phyloP scores from a whole-genome alignment of 2,797 vertebrate species.

The Epinephelus awoara region DNA sequence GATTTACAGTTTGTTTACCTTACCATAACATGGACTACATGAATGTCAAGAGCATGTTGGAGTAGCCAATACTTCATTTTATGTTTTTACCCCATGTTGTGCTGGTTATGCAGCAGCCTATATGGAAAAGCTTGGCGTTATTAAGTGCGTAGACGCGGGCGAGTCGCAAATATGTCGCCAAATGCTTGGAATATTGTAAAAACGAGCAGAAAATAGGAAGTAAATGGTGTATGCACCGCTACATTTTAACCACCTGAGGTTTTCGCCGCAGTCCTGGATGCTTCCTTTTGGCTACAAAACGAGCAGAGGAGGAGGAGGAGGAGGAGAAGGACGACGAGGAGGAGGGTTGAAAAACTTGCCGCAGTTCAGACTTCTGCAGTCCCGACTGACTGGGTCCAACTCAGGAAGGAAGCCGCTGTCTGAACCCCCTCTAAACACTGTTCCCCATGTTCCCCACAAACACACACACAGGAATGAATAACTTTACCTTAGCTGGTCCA shows the following conservation, averaged over 20 bases:
- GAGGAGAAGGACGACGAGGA: slow-evolving; percentile 43
- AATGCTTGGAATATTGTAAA: not conserved
- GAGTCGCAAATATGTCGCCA: not conserved
- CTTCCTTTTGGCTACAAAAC: slow-evolving; percentile 69
- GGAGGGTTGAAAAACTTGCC: slow-evolving; percentile 82
- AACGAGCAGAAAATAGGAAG: not conserved
- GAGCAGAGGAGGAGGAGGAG: slow-evolving; percentile 47
- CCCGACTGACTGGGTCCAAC: slow-evolving; percentile 59
- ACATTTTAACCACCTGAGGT: slow-evolving; percentile 67
- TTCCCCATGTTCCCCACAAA: not conserved
- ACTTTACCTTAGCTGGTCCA: slow-evolving; percentile 69
- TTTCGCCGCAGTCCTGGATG: slow-evolving; percentile 74
- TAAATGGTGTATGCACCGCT: not conserved
- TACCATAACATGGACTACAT: not conserved
- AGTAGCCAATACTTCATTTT: not conserved
- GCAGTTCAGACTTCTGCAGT: slow-evolving; percentile 84
- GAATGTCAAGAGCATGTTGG: not conserved
- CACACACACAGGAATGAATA: not conserved
- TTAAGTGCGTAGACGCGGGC: slow-evolving; percentile 11
- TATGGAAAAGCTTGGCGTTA: not conserved
- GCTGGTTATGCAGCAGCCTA: slow-evolving; percentile 7
- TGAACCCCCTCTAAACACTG: not conserved
- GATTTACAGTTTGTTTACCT: not conserved
- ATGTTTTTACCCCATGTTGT: not conserved
- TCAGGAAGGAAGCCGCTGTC: slow-evolving; percentile 68